Base-by-base conservation (phyloP, 2,888 invertebrate species). In the Zele albiditarsus region DNA sequence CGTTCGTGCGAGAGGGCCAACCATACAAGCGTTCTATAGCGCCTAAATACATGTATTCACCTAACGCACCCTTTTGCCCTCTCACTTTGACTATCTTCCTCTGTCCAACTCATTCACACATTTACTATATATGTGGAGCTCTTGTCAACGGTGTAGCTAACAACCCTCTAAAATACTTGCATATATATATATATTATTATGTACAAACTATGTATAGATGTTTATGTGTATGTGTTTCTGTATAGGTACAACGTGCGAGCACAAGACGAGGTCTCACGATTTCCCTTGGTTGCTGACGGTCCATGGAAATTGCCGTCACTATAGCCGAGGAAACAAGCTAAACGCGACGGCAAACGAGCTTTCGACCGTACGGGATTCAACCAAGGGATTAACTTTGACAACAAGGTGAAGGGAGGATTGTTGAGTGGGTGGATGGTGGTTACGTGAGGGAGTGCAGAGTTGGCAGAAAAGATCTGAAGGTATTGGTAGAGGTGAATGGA, bases 141-240 rank as follows among this genome's bases (percentile, higher is more conserved):
- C 53, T 58, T 69, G 69, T 69, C 69, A 69, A 69, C 69, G 58
- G 23, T 38, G 31, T 38, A 58, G 57, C 69, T 69, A 69, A 69
- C 58, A 69, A 57, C 69, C 53, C 69, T 33, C 69, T 58, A 58
- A 66, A 58, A 69, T 69, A 69, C 69, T 58, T 38, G 12, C 33
- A 69, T 53, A 49, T 57, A 23, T 53, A 33, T 53, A 38, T 57
- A 53, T 58, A 60, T 57, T 69, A 58, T 68, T 53, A 20, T 20
- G 20, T 53, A 20, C 6, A 4, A 53, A 8, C n/a, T 8, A 23
- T 20, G 20, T 53, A 8, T 53, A 20, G 5, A 53, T 20, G n/a
- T 53, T n/a, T 53, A 4, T 49, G 68, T 49, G 16, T 28, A 68
- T 31, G 38, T 31, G 68, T 68, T 8, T 23, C 23, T 57, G n/a